Conservation (phyloP, 2,888 invertebrate species). For the Plemyria rubiginata region DNA sequence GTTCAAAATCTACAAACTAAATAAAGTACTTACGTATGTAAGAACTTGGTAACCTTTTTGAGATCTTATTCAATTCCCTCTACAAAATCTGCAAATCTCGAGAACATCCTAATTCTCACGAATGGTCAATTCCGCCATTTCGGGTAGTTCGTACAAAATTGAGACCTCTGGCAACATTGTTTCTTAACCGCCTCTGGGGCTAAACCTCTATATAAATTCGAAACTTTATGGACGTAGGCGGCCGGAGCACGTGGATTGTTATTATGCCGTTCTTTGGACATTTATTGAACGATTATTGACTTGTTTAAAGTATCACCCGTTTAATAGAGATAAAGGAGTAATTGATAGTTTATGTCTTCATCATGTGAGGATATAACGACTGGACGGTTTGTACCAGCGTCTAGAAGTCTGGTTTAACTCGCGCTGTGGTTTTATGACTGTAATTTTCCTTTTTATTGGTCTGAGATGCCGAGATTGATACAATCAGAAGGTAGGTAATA, state of each 20-base stretch:
- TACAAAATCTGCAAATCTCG: conserved; percentile 30
- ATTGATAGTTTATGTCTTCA: conserved; percentile 79
- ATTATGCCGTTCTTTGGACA: conserved; percentile 82
- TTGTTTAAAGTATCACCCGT: conserved; percentile 82
- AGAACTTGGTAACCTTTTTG: conserved; percentile 8
- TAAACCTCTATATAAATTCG: conserved; percentile 82
- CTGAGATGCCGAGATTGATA: conserved; percentile 62
- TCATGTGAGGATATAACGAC: conserved; percentile 64
- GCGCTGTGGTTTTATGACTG: conserved; percentile 69
- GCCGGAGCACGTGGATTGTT: conserved; percentile 77
- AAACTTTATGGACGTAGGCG: conserved; percentile 76
- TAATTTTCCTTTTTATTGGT: conserved; percentile 77
- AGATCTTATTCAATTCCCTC: conserved; percentile 23
- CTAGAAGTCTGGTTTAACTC: conserved; percentile 60
- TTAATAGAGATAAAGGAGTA: conserved; percentile 82
- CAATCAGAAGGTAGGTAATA: conserved; percentile 55
- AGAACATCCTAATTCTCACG: conserved; percentile 32
- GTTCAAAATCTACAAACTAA: background rate
- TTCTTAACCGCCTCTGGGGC: conserved; percentile 82
- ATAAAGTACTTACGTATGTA: background rate
- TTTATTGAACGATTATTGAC: conserved; percentile 84
- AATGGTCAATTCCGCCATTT: conserved; percentile 41
- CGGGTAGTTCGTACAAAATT: conserved; percentile 42
- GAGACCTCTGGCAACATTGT: conserved; percentile 50
- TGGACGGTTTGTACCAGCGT: conserved; percentile 59